phyloP scores from a whole-genome alignment of 53 echinoderm and acorn worm species.

The Patiria pectinifera region DNA sequence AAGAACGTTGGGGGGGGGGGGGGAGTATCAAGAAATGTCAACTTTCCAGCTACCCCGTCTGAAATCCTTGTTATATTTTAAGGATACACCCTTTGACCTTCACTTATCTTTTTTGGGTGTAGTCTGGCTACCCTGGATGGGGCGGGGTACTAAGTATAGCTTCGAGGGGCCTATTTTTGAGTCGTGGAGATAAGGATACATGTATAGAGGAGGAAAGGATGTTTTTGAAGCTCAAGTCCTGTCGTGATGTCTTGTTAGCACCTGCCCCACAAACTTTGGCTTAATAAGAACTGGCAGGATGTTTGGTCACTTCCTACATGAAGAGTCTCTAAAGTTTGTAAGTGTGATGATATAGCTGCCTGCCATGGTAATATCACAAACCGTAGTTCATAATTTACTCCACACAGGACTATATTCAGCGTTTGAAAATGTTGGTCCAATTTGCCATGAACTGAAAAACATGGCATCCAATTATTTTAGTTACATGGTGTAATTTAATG shows the following conservation, averaged over 20 bases:
- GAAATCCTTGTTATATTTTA: slow-evolving; percentile 7
- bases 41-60: background rate
- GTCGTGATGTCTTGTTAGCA: slow-evolving; percentile 48
- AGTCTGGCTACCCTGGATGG: slow-evolving; percentile 31
- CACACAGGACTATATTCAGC: too few relatives aligned
- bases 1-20: background rate
- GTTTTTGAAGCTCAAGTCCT: slow-evolving; percentile 41
- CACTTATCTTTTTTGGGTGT: slow-evolving; percentile 7
- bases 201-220: background rate
- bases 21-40: background rate
- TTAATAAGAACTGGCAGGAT: slow-evolving; percentile 50
- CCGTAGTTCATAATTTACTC: too few relatives aligned
- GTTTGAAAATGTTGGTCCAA: too few relatives aligned
- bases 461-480: too few relatives aligned
- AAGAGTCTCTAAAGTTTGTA: background rate
- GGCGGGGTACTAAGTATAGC: slow-evolving; percentile 29
- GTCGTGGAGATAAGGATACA: background rate
- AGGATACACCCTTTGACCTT: slow-evolving; percentile 6
- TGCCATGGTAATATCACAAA: too few relatives aligned
- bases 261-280: slow-evolving; percentile 47
- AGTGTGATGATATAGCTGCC: too few relatives aligned
- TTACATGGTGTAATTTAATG: too few relatives aligned
- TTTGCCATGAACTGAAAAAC: too few relatives aligned
- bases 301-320: slow-evolving; percentile 52
- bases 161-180: slow-evolving; percentile 37